Base-by-base conservation (phyloP, 2,888 invertebrate species). In the Nezara viridula region DNA sequence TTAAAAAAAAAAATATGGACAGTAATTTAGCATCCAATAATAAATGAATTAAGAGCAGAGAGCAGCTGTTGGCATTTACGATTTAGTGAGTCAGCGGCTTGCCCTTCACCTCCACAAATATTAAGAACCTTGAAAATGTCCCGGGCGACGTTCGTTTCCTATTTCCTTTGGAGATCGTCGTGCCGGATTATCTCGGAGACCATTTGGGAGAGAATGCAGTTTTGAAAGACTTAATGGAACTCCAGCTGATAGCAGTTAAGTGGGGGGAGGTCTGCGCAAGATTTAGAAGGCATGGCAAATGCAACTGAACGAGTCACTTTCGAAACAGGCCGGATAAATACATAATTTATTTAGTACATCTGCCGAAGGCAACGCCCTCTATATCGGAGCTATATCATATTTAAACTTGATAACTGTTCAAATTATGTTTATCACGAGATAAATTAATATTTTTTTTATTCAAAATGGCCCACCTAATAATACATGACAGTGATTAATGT, bases 151-250 rank as follows among this genome's bases (percentile, higher is more conserved):
- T 81, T 81, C n/a, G n/a, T n/a, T 81, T 81, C 44, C 44, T 47
- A 32, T 32, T 37, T 37, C 27, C 66, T 37, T 21, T 9, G 66
- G 32, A 37, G 66, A 73, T 73, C 66, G 66, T 37, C 21, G 32
- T 73, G 7, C 37, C 32, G 66, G 66, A 73, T 73, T 73, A 32
- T 37, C 32, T 7, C 1, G 32, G 37, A 21, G 37, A 73, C 32
- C 16, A 21, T 37, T 73, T 19, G 37, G 66, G 37, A 73, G 32
- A 27, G 37, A 73, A 21, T 73, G 32, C 66, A 73, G 32, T 73
- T 73, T 37, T 37, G 66, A 73, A 73, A 73, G 32, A 73, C 66
- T 73, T 73, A 73, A 73, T 73, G 66, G 66, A 73, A 27, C n/a
- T 50, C 21, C 55, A n/a, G 27, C 27, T 37, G 66, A 73, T 73